Conservation (phyloP, 2,888 invertebrate species). For the Cryptophagus acutangulus region DNA sequence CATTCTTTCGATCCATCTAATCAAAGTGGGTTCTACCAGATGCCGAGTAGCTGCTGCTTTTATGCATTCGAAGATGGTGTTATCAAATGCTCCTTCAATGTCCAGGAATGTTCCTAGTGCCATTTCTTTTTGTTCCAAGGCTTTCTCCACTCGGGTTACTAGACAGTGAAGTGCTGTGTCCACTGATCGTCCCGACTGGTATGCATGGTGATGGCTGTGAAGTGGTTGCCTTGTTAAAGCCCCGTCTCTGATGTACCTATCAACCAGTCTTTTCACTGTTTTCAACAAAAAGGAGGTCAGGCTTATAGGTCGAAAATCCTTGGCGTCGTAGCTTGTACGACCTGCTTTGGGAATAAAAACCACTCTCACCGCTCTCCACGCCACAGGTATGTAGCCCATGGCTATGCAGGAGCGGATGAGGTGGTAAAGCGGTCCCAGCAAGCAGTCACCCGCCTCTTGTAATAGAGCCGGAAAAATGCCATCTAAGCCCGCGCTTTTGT, state of each 20-base stretch:
- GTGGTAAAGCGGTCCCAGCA: background rate
- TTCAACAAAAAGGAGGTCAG: conserved; percentile 3
- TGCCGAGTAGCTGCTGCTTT: conserved; percentile 4
- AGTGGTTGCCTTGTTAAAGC: background rate
- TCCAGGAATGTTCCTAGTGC: conserved; percentile 8
- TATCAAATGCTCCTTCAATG: conserved; percentile 12
- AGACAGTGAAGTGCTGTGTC: conserved; percentile 4
- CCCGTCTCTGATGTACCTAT: background rate
- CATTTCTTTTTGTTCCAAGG: conserved; percentile 4
- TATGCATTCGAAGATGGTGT: conserved; percentile 2
- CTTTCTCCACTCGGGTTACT: conserved; percentile 1
- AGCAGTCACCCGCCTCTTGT: background rate
- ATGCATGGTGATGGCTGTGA: background rate
- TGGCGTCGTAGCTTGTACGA: background rate
- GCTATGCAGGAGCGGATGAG: background rate
- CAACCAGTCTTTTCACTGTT: conserved; percentile 4
- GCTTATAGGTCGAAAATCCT: background rate
- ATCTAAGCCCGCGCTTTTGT: conserved; percentile 2
- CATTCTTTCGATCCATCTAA: conserved; percentile 6
- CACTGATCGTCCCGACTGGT: background rate
- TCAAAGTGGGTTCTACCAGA: conserved; percentile 3
- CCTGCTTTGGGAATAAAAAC: conserved; percentile 6
- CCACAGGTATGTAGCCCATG: background rate
- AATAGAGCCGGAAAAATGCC: conserved; percentile 7
- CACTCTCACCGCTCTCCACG: conserved; percentile 3